These are phyloP conservation scores for Ia io DNA, from an alignment of 2,113 vertebrate species.

Conservation along the genomic window DNA sequence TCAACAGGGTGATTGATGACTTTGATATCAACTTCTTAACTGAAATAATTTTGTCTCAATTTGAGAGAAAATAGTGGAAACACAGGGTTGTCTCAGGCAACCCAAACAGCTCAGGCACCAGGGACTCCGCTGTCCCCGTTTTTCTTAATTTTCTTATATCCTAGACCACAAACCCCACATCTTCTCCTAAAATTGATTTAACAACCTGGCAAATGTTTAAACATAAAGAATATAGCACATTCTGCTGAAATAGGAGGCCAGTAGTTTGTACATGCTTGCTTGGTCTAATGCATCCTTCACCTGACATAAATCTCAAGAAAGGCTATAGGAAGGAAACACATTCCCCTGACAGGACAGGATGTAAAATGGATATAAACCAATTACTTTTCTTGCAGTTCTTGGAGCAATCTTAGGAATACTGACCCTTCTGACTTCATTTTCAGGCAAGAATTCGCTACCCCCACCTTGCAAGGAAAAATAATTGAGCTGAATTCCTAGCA, in stretches of 20 bases:
- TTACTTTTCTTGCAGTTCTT: conserved; percentile 43
- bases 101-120: neutral
- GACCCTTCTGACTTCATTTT: conserved; percentile 65
- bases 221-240: neutral
- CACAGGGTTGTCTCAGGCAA: neutral
- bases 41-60: conserved; percentile 62
- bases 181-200: conserved; percentile 43
- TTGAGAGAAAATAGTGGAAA: conserved; percentile 26
- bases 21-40: conserved; percentile 50
- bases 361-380: conserved; percentile 51
- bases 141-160: neutral
- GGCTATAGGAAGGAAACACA: conserved; percentile 42
- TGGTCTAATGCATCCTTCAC: neutral
- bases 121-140: neutral
- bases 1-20: conserved; percentile 47
- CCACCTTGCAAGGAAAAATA: conserved; percentile 10
- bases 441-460: neutral
- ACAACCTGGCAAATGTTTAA: neutral
- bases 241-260: neutral
- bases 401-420: conserved; percentile 46
- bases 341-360: neutral
- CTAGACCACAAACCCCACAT: neutral
- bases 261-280: neutral
- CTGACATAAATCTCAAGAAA: conserved; percentile 11
- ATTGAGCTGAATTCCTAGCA: conserved; percentile 41